phyloP scores from a whole-genome alignment of 2,797 vertebrate genomes.

The Pipistrellus kuhlii region DNA sequence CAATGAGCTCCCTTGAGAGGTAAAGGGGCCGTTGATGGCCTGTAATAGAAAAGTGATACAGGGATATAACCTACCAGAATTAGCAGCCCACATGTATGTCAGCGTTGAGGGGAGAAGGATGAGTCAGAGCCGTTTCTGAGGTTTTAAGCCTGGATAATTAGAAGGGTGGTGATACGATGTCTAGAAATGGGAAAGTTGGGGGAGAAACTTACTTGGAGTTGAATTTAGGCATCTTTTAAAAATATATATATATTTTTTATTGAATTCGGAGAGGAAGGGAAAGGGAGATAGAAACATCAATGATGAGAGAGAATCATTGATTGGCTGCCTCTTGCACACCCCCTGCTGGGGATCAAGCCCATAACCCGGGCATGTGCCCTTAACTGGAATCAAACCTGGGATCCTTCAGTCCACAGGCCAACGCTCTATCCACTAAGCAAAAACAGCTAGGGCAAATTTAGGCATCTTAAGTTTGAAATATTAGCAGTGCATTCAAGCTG shows the following conservation, averaged over 20 bases:
- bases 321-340: too few relatives aligned
- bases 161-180: background rate
- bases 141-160: background rate
- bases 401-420: too few relatives aligned
- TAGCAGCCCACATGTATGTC: background rate
- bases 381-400: too few relatives aligned
- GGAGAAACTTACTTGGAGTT: slow-evolving; percentile 1
- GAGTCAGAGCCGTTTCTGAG: background rate
- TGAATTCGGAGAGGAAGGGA: too few relatives aligned
- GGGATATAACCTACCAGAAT: background rate
- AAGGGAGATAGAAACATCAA: too few relatives aligned
- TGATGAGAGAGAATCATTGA: too few relatives aligned
- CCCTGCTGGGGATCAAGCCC: too few relatives aligned
- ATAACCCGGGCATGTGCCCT: too few relatives aligned
- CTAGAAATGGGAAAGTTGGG: background rate
- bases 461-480: slow-evolving; percentile 34
- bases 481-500: background rate
- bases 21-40: background rate
- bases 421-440: too few relatives aligned
- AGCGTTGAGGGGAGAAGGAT: background rate
- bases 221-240: background rate
- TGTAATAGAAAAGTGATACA: background rate
- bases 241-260: too few relatives aligned
- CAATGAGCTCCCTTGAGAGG: background rate
- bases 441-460: background rate